Conservation (phyloP, 30 jellyfish, hydroid and myxozoan species). For the Aurelia sp. region DNA sequence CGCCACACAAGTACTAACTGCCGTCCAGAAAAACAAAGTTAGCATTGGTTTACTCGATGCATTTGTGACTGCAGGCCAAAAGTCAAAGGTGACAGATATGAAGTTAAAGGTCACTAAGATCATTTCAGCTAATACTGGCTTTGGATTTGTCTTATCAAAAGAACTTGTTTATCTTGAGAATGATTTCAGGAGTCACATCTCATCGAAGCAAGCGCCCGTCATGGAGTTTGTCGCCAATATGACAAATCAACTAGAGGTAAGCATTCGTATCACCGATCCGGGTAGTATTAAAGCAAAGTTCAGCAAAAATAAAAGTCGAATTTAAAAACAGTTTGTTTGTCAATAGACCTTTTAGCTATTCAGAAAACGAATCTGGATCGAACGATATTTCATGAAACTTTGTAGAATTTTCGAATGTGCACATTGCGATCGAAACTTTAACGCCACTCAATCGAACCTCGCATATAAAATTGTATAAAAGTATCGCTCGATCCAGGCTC, state of each 20-base stretch:
- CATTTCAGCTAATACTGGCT: constrained; percentile 32
- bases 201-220: constrained; percentile 33
- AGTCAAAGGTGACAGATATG: neutral
- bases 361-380: too few species aligned
- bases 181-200: constrained; percentile 34
- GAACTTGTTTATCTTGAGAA: constrained; percentile 41
- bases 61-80: constrained; percentile 28
- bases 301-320: too few species aligned
- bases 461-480: too few species aligned
- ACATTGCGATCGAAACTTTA: too few species aligned
- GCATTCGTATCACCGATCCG: neutral
- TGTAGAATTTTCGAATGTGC: too few species aligned
- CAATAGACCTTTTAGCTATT: too few species aligned
- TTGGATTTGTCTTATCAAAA: constrained; percentile 51
- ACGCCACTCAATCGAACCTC: too few species aligned
- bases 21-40: constrained; percentile 23
- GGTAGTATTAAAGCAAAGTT: too few species aligned
- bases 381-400: too few species aligned
- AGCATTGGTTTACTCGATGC: constrained; percentile 51
- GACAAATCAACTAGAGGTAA: constrained; percentile 36
- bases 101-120: constrained; percentile 30
- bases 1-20: constrained; percentile 24
- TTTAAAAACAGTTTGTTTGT: too few species aligned
- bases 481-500: too few species aligned
- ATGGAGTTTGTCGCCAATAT: constrained; percentile 37